phyloP scores from a whole-genome alignment of 2,797 vertebrate genomes.

The Hephaestus fuliginosus region DNA sequence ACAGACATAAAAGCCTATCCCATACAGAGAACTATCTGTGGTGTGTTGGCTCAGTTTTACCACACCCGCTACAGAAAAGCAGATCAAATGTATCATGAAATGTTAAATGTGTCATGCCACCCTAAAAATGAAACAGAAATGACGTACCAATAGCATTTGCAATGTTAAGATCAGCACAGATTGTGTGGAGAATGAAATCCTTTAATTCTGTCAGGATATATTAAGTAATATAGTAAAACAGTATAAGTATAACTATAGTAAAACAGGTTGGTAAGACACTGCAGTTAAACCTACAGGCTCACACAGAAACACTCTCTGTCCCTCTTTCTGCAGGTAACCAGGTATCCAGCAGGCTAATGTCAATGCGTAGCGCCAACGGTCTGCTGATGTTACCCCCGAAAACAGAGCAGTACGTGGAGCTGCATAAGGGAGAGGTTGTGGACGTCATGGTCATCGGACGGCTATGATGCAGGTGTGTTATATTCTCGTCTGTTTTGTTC shows the following conservation, averaged over 20 bases:
- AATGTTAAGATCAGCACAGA: not conserved
- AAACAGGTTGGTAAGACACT: not conserved
- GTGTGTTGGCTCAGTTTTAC: no score
- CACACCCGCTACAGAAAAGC: not conserved
- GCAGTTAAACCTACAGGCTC: not conserved
- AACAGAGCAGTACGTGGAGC: constrained; percentile 99
- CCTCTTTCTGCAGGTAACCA: constrained; percentile 90
- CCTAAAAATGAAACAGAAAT: not conserved
- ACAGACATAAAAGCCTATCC: not conserved
- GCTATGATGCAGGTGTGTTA: constrained; percentile 91
- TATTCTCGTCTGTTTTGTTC: not conserved
- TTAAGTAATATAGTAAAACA: not conserved
- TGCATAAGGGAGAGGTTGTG: constrained; percentile 98
- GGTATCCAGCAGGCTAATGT: constrained; percentile 99
- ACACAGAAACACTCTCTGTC: not conserved
- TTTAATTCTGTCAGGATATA: not conserved
- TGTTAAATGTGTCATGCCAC: not conserved
- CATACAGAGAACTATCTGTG: not conserved
- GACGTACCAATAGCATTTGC: not conserved
- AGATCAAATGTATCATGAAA: not conserved
- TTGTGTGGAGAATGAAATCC: not conserved
- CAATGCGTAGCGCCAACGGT: constrained; percentile 99
- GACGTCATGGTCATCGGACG: constrained; percentile 99
- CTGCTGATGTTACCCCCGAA: constrained; percentile 99
- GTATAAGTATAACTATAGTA: not conserved